These are phyloP conservation scores for Heliconius himera DNA, from an alignment of 1,140 invertebrate genomes.

Conservation along the genomic window DNA sequence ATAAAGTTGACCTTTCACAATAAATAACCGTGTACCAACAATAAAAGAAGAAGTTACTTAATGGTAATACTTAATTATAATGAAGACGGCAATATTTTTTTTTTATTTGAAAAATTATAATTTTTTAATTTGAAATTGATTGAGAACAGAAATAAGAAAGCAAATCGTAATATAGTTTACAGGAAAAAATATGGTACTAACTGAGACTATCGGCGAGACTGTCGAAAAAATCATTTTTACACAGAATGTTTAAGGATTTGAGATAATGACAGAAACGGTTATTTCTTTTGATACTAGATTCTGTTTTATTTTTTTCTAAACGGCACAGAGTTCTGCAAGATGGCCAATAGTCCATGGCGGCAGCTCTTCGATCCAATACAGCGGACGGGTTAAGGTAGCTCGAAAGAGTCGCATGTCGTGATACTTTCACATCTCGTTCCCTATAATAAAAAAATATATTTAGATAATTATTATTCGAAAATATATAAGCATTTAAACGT, in stretches of 20 bases:
- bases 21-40: neutral
- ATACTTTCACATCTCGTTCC: slow-evolving; percentile 53
- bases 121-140: neutral
- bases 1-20: slow-evolving; percentile 4
- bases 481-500: too few species aligned
- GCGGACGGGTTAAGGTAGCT: slow-evolving; percentile 57
- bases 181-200: slow-evolving; percentile 12
- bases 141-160: neutral
- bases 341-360: slow-evolving; percentile 83
- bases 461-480: neutral
- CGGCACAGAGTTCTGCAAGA: slow-evolving; percentile 82
- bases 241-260: slow-evolving; percentile 65
- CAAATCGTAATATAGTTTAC: neutral
- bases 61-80: neutral
- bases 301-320: slow-evolving; percentile 80
- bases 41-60: neutral
- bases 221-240: slow-evolving; percentile 73
- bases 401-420: slow-evolving; percentile 60
- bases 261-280: slow-evolving; percentile 85
- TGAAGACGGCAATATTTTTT: neutral
- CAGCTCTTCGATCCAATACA: slow-evolving; percentile 61
- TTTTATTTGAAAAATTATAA: neutral
- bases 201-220: slow-evolving; percentile 63
- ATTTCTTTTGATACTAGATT: slow-evolving; percentile 77
- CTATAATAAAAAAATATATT: slow-evolving; percentile 43